Percentiles rank a stretch among this genome's conserved stretches.
These are phyloP conservation scores for Sarotherodon lohbergeri DNA, from an alignment of 2,113 vertebrate genomes.

Conservation along the genomic window DNA sequence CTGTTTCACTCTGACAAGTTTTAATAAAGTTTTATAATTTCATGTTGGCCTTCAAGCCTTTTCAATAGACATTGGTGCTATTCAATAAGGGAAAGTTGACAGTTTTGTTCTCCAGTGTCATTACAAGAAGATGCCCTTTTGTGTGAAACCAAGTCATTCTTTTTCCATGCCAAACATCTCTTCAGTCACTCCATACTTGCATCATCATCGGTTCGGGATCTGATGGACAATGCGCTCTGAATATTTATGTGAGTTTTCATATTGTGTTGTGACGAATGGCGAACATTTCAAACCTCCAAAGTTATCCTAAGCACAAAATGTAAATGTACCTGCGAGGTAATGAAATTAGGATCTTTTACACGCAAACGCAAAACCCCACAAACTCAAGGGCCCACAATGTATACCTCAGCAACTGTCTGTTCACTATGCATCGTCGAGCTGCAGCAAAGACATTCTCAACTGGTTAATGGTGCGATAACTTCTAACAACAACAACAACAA, in stretches of 20 bases:
- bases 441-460: slow-evolving; percentile 56
- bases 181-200: background rate
- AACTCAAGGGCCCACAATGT: slow-evolving; percentile 65
- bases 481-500: slow-evolving; percentile 26
- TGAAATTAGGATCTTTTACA: slow-evolving; percentile 36
- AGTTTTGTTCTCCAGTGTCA: slow-evolving; percentile 34
- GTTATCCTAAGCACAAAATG: slow-evolving; percentile 63
- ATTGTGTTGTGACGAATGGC: slow-evolving; percentile 15
- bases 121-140: slow-evolving; percentile 14
- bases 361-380: background rate
- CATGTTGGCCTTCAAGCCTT: slow-evolving; percentile 48
- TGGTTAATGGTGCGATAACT: slow-evolving; percentile 60
- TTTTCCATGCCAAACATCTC: slow-evolving; percentile 6
- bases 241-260: background rate
- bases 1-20: slow-evolving; percentile 49
- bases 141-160: slow-evolving; percentile 27
- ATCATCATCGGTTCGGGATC: background rate
- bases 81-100: slow-evolving; percentile 31
- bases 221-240: slow-evolving; percentile 2
- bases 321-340: slow-evolving; percentile 49
- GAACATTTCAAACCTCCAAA: slow-evolving; percentile 34
- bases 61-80: slow-evolving; percentile 69
- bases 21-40: slow-evolving; percentile 70
- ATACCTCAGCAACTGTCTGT: slow-evolving; percentile 69
- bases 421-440: slow-evolving; percentile 69